phyloP scores from a whole-genome alignment of 2,113 vertebrate genomes.

The Taxidea taxus region DNA sequence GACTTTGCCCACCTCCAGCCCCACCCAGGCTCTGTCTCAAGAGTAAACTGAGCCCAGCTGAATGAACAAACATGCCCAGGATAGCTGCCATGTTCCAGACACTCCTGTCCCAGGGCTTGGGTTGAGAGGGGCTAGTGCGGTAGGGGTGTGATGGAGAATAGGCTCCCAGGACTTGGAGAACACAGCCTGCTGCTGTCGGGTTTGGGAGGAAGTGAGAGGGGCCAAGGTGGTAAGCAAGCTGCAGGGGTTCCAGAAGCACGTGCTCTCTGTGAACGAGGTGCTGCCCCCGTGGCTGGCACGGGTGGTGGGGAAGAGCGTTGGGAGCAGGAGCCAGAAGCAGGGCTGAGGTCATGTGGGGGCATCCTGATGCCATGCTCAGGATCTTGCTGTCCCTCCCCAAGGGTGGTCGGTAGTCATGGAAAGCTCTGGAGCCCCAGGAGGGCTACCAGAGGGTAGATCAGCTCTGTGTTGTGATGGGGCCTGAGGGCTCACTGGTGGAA shows the following conservation, averaged over 20 bases:
- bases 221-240: not conserved
- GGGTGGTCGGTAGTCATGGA: too few relatives aligned
- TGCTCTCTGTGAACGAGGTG: not conserved
- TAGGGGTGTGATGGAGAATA: not conserved
- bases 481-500: not conserved
- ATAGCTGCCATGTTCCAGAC: fast-evolving
- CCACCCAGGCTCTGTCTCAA: not conserved
- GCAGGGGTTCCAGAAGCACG: fast-evolving
- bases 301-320: fast-evolving
- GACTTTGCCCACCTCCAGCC: not conserved
- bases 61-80: not conserved
- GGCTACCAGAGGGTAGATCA: fast-evolving
- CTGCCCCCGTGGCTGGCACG: not conserved
- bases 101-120: not conserved
- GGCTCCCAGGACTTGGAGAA: not conserved
- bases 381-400: not conserved
- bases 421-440: not conserved
- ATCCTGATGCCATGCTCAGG: not conserved
- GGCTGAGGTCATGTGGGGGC: not conserved
- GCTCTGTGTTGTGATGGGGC: not conserved
- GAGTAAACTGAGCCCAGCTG: not conserved
- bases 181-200: not conserved
- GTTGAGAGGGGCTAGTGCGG: not conserved
- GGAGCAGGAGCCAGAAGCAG: not conserved
- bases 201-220: not conserved